phyloP scores from a whole-genome alignment of 2,113 vertebrate species.

The Sceloporus tristichus region DNA sequence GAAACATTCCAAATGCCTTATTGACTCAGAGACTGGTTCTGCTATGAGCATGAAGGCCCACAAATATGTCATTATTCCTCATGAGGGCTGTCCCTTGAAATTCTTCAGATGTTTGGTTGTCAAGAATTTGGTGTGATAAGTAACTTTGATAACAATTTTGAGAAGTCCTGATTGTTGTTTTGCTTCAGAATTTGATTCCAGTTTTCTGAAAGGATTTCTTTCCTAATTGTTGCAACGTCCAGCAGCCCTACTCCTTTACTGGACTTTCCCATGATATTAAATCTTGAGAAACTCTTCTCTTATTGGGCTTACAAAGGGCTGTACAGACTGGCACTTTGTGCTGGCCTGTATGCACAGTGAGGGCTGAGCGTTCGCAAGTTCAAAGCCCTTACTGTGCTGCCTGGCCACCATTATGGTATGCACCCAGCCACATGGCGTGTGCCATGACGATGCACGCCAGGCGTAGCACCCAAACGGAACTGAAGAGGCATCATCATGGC shows the following conservation, averaged over 20 bases:
- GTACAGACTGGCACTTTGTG: too few relatives aligned
- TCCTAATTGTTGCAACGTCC: neutral
- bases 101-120: neutral
- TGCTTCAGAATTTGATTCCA: neutral
- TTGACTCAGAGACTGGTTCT: neutral
- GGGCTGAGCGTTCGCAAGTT: too few relatives aligned
- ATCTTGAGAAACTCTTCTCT: neutral
- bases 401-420: too few relatives aligned
- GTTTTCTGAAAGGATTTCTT: neutral
- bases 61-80: neutral
- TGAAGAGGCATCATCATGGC: too few relatives aligned
- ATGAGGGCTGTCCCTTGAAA: neutral
- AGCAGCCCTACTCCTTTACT: neutral
- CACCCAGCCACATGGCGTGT: too few relatives aligned
- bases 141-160: neutral
- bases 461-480: too few relatives aligned
- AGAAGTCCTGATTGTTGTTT: neutral
- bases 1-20: neutral
- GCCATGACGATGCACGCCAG: too few relatives aligned
- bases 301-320: neutral
- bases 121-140: neutral
- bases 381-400: too few relatives aligned
- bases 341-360: too few relatives aligned
- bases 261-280: neutral
- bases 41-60: neutral